Evolutionary conservation across 2,888 invertebrate species (phyloP), one percentile per base, ranked within the genome.

Genomic region (Phyllotreta striolata): DNA sequence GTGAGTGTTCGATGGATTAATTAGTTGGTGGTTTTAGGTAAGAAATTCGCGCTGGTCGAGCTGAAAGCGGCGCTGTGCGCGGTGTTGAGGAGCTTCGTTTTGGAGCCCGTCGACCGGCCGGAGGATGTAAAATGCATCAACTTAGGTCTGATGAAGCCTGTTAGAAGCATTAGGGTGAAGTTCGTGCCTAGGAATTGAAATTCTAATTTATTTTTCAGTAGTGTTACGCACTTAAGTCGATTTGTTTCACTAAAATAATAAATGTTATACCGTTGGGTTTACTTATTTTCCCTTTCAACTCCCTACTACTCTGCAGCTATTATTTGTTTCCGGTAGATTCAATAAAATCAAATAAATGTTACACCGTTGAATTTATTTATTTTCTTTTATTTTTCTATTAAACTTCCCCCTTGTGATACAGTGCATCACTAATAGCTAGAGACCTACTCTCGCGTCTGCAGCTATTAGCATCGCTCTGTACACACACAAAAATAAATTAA

Each of bases 31-130:
- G 37, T 81, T 82, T 1, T 78, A 88, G 89, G 89, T 10, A 86
- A 89, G 78, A 85, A 85, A 68, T 89, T 87, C 72, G 89, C 89
- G 0, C 84, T 87, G 77, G 74, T 87, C 43, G 89, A 89, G 75
- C 85, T 89, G 10, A 85, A 85, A 76, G 83, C 85, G 64, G 75
- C 87, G 0, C 73, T 89, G 13, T 83, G 85, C 12, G 82, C 83
- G 10, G 80, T 89, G 8, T 74, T 87, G 13, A 78, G 83, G 7
- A 82, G 83, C 65, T 89, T 84, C 74, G 79, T 73, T n/a, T 70
- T 89, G 39, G 72, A 80, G 41, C 80, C 85, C 0, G 77, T 82
- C 2, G 83, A 85, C 6, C 82, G 78, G 9, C 75, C 79, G 9
- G 80, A 81, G 38, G 83, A 85, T 14, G 73, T n/a, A n/a, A n/a